Evolutionary conservation across 2,113 vertebrate species (phyloP).

Genomic region (Aptenodytes forsteri): DNA sequence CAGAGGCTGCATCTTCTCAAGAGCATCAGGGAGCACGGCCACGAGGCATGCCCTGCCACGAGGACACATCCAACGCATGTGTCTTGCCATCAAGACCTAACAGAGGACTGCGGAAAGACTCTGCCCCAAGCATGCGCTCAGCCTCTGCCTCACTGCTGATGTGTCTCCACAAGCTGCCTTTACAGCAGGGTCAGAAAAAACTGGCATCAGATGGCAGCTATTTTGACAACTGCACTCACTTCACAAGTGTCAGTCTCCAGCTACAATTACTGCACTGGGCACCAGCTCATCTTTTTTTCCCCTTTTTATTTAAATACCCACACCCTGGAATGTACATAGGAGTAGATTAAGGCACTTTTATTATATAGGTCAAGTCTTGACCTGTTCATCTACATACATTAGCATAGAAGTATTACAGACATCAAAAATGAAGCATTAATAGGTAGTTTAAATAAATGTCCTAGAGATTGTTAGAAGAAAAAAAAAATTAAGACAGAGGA

Average conservation of each 20-base stretch:
- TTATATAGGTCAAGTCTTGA: background rate
- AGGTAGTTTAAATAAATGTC: background rate
- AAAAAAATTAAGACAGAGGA: background rate
- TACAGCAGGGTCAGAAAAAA: background rate
- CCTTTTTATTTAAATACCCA: background rate
- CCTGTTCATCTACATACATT: slow-evolving; percentile 10
- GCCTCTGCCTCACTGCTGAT: background rate
- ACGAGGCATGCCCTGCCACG: background rate
- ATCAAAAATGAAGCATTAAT: background rate
- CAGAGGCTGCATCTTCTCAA: background rate
- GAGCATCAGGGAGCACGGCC: rapidly evolving
- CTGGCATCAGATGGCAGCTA: background rate
- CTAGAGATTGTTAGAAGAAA: background rate
- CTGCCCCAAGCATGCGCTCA: rapidly evolving
- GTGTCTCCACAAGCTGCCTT: background rate
- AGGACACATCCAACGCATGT: rapidly evolving
- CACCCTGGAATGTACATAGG: background rate
- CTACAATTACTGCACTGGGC: background rate
- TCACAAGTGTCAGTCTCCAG: background rate
- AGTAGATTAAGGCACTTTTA: background rate
- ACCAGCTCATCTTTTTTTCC: background rate
- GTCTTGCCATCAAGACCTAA: background rate
- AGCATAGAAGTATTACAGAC: background rate
- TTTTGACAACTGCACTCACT: background rate
- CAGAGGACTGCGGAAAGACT: rapidly evolving